phyloP scores from a whole-genome alignment of 2,888 invertebrate species.

The Dione vanillae region DNA sequence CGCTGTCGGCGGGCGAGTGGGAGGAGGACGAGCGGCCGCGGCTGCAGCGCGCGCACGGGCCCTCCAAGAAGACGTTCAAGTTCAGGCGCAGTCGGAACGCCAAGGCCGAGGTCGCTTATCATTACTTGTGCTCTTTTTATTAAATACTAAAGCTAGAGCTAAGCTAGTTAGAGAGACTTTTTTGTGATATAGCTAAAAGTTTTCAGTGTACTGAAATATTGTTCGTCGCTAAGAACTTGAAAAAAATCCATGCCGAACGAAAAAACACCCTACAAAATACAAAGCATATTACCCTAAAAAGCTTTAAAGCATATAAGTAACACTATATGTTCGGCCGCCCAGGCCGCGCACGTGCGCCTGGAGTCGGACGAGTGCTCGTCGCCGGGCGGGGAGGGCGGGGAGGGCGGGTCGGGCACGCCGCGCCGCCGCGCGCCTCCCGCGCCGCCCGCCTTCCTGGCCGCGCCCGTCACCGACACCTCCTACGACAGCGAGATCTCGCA shows the following conservation, averaged over 20 bases:
- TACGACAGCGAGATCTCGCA: slow-evolving; percentile 93
- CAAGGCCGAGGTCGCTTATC: slow-evolving; percentile 90
- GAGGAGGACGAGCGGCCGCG: slow-evolving; percentile 83
- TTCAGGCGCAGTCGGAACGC: slow-evolving; percentile 90
- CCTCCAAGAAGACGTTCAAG: slow-evolving; percentile 96
- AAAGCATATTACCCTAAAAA: no score
- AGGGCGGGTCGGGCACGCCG: slow-evolving; percentile 52
- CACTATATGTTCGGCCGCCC: no score
- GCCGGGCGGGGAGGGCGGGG: slow-evolving; percentile 62
- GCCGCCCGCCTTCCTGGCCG: slow-evolving; percentile 53
- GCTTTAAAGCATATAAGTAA: no score
- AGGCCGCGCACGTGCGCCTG: slow-evolving; percentile 52
- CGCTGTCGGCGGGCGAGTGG: slow-evolving; percentile 51
- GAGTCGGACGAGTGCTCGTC: slow-evolving; percentile 76
- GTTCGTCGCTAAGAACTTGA: no score
- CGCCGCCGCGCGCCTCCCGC: slow-evolving; percentile 72
- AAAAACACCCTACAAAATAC: slow-evolving; percentile 41
- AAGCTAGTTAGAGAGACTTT: no score
- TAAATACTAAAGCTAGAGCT: no score
- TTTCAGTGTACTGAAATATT: no score
- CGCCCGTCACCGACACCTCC: slow-evolving; percentile 86
- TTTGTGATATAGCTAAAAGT: no score
- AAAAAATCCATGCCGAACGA: no score
- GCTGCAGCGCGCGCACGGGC: slow-evolving; percentile 95
- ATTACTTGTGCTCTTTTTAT: no score